Base-by-base conservation (phyloP, 2,888 invertebrate genomes). In the Leptura quadrifasciata region DNA sequence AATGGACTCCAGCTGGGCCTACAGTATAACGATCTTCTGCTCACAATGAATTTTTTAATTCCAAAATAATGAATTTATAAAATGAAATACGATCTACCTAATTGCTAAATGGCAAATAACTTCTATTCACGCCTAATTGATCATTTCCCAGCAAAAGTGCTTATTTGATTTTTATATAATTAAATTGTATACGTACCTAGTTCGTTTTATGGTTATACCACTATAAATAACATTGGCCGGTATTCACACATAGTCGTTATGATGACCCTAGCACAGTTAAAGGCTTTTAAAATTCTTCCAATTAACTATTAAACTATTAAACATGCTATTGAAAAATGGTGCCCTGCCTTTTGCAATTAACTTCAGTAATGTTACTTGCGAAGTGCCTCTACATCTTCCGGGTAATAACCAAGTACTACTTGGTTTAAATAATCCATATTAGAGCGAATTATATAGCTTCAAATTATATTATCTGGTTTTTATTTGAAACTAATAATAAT, bases 321-420 rank as follows among this genome's bases (percentile, higher is more conserved):
- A 52, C 57, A 10, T 68, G 72, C 74, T 71, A 77, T 77, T 78
- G 75, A 82, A 81, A 83, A 81, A 82, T 81, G 72, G 65, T 60
- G 82, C 83, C 83, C 83, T 80, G 80, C 83, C 83, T 81, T 78
- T 81, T 81, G 81, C 81, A 83, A 83, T 83, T 83, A 83, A 81
- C 83, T 82, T 73, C 75, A 74, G 78, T 76, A 76, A 81, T 80
- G 79, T 78, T 81, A 79, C 78, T 81, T 72, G 76, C 77, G 79
- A 77, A 80, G 78, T 80, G 72, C 76, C 76, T 75, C 74, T 76
- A 79, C 75, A 79, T 82, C 83, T 83, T 83, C 83, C 83, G 82
- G 83, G 82, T 83, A 82, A 82, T 83, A 73, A 76, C 74, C 75
- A 79, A 76, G 79, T 73, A 79, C 72, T 77, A 76, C 79, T 80